A percentile compares a stretch with the other conserved stretches of the same genome.
Conservation (phyloP, 2,888 invertebrate species). For the Pterostichus madidus region DNA sequence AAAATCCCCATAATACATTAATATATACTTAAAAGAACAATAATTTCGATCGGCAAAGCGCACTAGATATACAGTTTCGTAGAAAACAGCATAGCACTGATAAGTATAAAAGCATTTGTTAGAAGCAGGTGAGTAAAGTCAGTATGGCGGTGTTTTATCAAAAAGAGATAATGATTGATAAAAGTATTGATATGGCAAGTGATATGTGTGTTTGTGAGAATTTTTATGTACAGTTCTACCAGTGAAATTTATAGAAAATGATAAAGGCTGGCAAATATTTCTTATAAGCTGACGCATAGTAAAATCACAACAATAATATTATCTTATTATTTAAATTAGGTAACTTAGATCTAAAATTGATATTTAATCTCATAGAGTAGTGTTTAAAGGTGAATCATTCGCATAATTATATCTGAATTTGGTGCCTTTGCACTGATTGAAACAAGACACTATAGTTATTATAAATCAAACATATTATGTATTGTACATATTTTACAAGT, state of each 20-base stretch:
- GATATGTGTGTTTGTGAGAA: neutral
- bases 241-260: neutral
- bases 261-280: neutral
- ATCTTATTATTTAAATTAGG: neutral
- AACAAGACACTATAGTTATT: too few relatives aligned
- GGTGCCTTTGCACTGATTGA: too few relatives aligned
- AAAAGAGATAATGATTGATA: constrained; percentile 18
- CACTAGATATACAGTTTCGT: too few relatives aligned
- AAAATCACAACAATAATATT: neutral
- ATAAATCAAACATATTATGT: too few relatives aligned
- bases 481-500: too few relatives aligned
- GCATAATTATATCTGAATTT: too few relatives aligned
- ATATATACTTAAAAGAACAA: too few relatives aligned
- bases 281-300: neutral
- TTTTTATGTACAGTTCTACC: neutral
- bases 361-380: neutral
- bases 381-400: too few relatives aligned
- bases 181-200: constrained; percentile 1
- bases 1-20: too few relatives aligned
- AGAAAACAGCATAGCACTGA: neutral
- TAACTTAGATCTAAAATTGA: neutral
- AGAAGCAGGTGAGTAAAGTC: neutral
- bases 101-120: neutral
- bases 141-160: constrained; percentile 9
- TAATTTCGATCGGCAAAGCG: too few relatives aligned